phyloP scores from a whole-genome alignment of 2,888 invertebrate genomes.

The Ophion obscuratus region DNA sequence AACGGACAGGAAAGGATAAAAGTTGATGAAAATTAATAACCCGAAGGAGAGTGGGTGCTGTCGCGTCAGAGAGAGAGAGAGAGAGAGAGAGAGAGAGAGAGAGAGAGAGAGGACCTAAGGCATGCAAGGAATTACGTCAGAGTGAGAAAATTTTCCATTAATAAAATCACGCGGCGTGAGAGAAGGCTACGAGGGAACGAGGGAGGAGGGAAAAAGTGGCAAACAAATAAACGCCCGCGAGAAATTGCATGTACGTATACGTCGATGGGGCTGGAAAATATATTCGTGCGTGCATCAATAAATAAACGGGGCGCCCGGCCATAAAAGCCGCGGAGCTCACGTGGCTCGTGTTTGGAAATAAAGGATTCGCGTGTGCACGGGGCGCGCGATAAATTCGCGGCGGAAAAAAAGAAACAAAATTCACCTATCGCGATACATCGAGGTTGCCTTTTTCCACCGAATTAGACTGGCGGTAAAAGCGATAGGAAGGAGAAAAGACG shows the following conservation, averaged over 20 bases:
- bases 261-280: slow-evolving; percentile 28
- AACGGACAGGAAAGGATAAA: slow-evolving; percentile 8
- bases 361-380: slow-evolving; percentile 20
- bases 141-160: slow-evolving; percentile 54
- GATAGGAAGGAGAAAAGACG: slow-evolving; percentile 12
- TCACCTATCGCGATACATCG: slow-evolving; percentile 25
- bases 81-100: slow-evolving; percentile 16
- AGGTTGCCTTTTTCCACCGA: slow-evolving; percentile 33
- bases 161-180: slow-evolving; percentile 49
- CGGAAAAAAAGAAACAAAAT: slow-evolving; percentile 7
- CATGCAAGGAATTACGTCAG: neutral
- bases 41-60: neutral
- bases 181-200: neutral
- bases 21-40: slow-evolving; percentile 60
- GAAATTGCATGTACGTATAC: slow-evolving; percentile 30
- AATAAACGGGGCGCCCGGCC: slow-evolving; percentile 50
- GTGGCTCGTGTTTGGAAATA: slow-evolving; percentile 39
- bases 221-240: slow-evolving; percentile 43
- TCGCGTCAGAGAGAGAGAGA: slow-evolving; percentile 16
- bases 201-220: slow-evolving; percentile 8
- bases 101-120: neutral
- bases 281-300: slow-evolving; percentile 45
- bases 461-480: slow-evolving; percentile 29
- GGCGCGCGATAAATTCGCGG: slow-evolving; percentile 50
- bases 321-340: slow-evolving; percentile 43